Evolutionary conservation across 2,888 invertebrate species (phyloP), one percentile per base, ranked within the genome.

Genomic region (Phengaris arion): DNA sequence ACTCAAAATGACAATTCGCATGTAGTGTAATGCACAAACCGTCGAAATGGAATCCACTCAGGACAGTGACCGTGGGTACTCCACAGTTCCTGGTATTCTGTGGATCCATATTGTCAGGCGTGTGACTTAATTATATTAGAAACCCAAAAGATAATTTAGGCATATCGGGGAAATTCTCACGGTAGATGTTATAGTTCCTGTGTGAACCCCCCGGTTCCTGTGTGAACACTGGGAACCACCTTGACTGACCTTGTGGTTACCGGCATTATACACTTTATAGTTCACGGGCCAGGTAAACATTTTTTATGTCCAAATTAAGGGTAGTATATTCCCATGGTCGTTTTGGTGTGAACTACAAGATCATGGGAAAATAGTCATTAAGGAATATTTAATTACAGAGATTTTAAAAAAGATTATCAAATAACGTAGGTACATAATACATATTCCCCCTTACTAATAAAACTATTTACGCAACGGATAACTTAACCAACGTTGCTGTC

Each of bases 231-330:
- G 12, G 68, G n/a, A 54, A 48, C 22, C 54, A 68, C 74, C 68
- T 54, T 54, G 68, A 2, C 74, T 68, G 74, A 74, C 74, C 74
- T 74, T 54, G 54, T 52, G 35, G 52, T 70, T 52, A 46, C 57
- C 2, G 46, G 51, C 48, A 74, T 51, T 45, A 48, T 12, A 52
- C 15, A 52, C 68, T 48, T 68, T 51, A 48, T 68, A 68, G 68
- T 45, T 51, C 68, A 74, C 22, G 51, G 51, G 9, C 22, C 68
- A 74, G 64, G 68, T 52, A 35, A 74, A 68, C 51, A 35, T 35
- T 74, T 74, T 64, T 74, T 51, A 35, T 46, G 46, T 15, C 9
- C 48, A 48, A 69, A 48, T 48, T 70, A 51, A 45, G 64, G 64
- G 64, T 45, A 45, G 64, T 35, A 13, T 64, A 45, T 64, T 64